Evolutionary conservation across 92 coral and sea anemone species (phyloP), one percentile per base, ranked within the genome.

Genomic region (Diadumene lineata): DNA sequence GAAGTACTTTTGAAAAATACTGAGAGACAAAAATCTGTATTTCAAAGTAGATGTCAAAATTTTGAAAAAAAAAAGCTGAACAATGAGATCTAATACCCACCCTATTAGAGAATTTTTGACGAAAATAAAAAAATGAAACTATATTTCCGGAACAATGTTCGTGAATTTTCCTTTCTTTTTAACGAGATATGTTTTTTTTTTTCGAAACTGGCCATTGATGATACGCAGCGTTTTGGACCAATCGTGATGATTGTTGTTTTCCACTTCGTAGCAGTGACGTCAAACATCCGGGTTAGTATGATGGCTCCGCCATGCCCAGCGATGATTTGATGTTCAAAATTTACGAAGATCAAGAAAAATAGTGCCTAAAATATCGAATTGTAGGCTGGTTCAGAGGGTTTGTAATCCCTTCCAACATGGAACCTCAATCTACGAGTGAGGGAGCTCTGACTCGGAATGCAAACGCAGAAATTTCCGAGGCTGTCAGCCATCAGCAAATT

Each of bases 401-500:
- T 18, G 0, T 50, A 56, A 26, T 24, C 55, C 66, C 62, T 26
- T 29, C 27, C 66, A 72, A 72, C 34, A 72, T 72, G 77, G 77
- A 72, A 33, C 33, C 34, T 65, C 77, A 72, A 34, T 25, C 11
- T 72, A 51, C 23, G 24, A 21, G 60, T 19, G 77, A 72, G 34
- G 25, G 21, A 11, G 23, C 21, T 25, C 21, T 16, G 2, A 16
- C 66, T 56, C 62, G 67, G 22, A 46, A 31, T 72, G 77, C 77
- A 23, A 72, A 26, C 64, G 43, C 66, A 8, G 77, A 72, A 34
- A 72, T 56, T 31, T 43, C 77, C 44, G 48, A 26, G 30, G 77
- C 77, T 57, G 77, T 72, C 62, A 55, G 66, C 65, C 98, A 94
- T 68, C 92, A 92, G 73, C 92, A 91, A 79, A 81, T 94, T 58